Percentiles rank a stretch among this genome's conserved stretches.
phyloP scores from a whole-genome alignment of 2,797 vertebrate genomes.

The Taeniopygia guttata region DNA sequence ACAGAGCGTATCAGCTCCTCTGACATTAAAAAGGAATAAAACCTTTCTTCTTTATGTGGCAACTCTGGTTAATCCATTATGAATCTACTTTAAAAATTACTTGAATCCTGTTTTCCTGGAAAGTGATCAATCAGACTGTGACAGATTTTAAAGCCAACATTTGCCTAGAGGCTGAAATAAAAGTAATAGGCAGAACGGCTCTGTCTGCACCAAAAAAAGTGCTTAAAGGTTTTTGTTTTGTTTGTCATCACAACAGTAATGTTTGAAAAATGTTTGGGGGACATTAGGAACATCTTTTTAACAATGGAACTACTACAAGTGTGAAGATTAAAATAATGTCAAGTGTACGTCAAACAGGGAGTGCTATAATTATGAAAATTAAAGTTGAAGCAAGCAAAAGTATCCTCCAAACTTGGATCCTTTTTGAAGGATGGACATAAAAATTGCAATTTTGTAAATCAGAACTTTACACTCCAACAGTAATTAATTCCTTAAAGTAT shows the following conservation, averaged over 20 bases:
- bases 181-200: neutral
- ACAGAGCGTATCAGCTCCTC: neutral
- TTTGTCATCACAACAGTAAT: neutral
- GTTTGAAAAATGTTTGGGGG: neutral
- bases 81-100: neutral
- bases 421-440: neutral
- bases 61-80: slow-evolving; percentile 42
- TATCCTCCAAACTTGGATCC: neutral
- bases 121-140: slow-evolving; percentile 26
- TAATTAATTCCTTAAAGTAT: neutral
- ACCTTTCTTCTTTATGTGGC: slow-evolving; percentile 29
- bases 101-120: slow-evolving; percentile 48
- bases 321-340: neutral
- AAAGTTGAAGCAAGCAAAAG: slow-evolving; percentile 19
- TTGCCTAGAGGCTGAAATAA: slow-evolving; percentile 33
- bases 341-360: neutral
- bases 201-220: neutral
- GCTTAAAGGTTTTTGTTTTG: slow-evolving; percentile 10
- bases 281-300: slow-evolving; percentile 41
- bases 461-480: neutral
- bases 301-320: neutral
- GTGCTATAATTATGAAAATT: neutral
- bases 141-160: slow-evolving; percentile 16
- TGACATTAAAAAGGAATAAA: slow-evolving; percentile 15
- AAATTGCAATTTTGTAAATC: neutral